Base-by-base conservation (phyloP, 2,113 vertebrate genomes). In the Eretmochelys imbricata region DNA sequence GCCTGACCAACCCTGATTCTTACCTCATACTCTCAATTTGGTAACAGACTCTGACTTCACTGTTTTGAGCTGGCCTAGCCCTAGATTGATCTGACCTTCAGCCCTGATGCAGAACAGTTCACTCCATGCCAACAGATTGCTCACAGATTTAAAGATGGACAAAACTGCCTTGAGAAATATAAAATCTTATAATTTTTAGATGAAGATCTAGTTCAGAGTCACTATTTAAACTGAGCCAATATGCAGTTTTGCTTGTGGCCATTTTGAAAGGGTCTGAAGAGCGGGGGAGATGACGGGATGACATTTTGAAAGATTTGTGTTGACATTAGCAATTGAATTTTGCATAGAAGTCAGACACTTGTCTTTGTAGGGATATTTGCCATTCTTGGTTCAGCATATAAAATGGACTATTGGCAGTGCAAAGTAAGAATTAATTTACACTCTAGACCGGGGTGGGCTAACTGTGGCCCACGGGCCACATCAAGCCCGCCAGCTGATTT, bases 361-460 rank as follows among this genome's bases (percentile, higher is more conserved):
- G 50, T 38, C 80, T 93, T 25, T 53, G 55, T 19, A 0, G 51
- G 48, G 69, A 69, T 10, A 11, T 46, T 82, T 95, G 95, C 89
- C 92, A 72, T 49, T 51, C 91, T 79, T 80, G 62, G 78, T 80
- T 11, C 72, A 92, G 90, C 65, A 92, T 88, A 80, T 49, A 84
- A 86, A 48, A 48, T 93, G 76, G 89, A 89, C 96, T 91, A 51
- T 81, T 75, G 80, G 53, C 31, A 96, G 86, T 5, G 87, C 11
- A 94, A 98, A 94, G 29, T 85, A 85, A 93, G 53, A 94, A 90
- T 53, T 91, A 84, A 96, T 78, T 50, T 87, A 24, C 87, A 86
- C 90, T 93, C 19, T 54, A 54, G 53, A 54, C 85, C 9, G 54
- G 87, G 53, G 53, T 54, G 53, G 53, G 53, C 19, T 20, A 27